Evolutionary conservation across 2,797 vertebrate species (phyloP).

Genomic region (Peromyscus attwateri): DNA sequence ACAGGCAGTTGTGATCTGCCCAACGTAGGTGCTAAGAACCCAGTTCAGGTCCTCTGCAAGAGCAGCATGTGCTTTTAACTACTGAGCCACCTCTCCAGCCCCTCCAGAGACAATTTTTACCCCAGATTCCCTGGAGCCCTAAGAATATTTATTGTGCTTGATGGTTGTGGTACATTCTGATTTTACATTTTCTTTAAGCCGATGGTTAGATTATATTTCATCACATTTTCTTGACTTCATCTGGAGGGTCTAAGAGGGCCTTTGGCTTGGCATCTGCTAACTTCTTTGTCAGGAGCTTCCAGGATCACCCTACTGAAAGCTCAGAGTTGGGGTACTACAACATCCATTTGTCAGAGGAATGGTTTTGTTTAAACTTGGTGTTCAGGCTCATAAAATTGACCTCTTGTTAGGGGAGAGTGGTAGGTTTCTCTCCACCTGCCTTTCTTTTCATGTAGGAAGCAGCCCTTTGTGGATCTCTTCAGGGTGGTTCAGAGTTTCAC

Average conservation of each 20-base stretch:
- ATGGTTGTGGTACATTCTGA: neutral
- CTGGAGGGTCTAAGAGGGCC: neutral
- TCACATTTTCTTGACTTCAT: neutral
- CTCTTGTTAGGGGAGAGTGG: neutral
- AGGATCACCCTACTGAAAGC: neutral
- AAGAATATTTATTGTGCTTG: conserved; percentile 5
- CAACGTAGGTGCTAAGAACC: neutral
- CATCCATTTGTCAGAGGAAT: neutral
- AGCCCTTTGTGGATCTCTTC: neutral
- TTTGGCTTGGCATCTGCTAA: conserved; percentile 3
- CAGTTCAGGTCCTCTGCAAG: neutral
- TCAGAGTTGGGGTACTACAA: neutral
- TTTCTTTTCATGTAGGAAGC: neutral
- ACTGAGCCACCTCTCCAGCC: neutral
- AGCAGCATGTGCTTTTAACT: neutral
- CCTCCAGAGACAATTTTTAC: neutral
- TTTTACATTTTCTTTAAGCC: conserved; percentile 34
- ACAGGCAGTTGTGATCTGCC: neutral
- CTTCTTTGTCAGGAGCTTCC: neutral
- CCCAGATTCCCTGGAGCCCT: neutral
- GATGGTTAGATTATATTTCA: neutral
- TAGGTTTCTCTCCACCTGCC: neutral
- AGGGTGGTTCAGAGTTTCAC: neutral
- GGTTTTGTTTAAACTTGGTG: neutral
- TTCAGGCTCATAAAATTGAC: neutral